Base-by-base conservation (phyloP, 2,113 vertebrate genomes). In the Crypturellus undulatus region DNA sequence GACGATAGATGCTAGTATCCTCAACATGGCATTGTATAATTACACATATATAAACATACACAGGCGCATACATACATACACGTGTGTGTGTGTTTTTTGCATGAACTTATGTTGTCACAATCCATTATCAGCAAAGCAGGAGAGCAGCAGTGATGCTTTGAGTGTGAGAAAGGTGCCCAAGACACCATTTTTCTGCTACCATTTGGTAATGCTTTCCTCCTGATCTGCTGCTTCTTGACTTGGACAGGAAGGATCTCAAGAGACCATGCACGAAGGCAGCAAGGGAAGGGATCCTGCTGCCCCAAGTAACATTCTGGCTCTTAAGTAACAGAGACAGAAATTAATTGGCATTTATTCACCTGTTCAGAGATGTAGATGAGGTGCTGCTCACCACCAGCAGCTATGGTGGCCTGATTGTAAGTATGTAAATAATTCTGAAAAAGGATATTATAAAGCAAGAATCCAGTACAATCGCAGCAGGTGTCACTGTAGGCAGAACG, bases 361-460 rank as follows among this genome's bases (percentile, higher is more conserved):
- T 93, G 49, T 87, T 91, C 92, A 65, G 88, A 96, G 79, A 71
- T 94, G 84, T 94, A 90, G 45, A 43, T 19, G 59, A 93, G 82
- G 94, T 73, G 93, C 88, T 94, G 65, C 87, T 94, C 91, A 84
- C 79, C 89, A 96, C 95, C 67, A 95, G 58, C 52, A 96, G 89
- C 70, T 65, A 87, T 30, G 88, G 84, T 76, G 95, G 92, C 84
- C 87, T 96, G 96, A 96, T 94, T 96, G 59, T 18, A 16, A 84
- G 92, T 60, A 75, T 64, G 84, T 82, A 97, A 97, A 95, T 98
- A 96, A 94, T 96, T 95, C 92, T 84, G 88, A 83, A 90, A 97
- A 95, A 93, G 65, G 14, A 56, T 95, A 87, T 75, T 92, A 79
- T 81, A 92, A 93, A 97, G 87, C 60, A 87, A 94, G 65, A 95